phyloP scores from a whole-genome alignment of 2,888 invertebrate species.

The Patella ulyssiponensis region DNA sequence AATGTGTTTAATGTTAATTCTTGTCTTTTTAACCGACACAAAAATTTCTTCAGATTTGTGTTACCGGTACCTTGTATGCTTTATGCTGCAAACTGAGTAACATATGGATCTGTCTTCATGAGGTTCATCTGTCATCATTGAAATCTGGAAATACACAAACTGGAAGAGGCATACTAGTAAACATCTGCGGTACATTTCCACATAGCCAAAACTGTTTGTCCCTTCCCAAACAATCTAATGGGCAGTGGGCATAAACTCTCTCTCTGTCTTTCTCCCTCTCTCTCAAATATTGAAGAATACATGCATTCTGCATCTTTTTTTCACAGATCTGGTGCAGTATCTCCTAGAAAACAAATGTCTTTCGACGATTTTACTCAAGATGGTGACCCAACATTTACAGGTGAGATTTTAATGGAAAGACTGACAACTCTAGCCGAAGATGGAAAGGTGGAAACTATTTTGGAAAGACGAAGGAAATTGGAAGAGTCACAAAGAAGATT shows the following conservation, averaged over 20 bases:
- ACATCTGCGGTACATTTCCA: no score
- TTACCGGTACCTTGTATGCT: no score
- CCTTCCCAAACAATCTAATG: neutral
- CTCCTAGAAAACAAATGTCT: conserved; percentile 45
- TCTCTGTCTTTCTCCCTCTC: neutral
- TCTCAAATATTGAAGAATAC: no score
- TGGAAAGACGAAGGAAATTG: conserved; percentile 27
- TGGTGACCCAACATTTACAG: neutral
- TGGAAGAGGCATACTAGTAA: no score
- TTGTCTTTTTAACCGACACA: no score
- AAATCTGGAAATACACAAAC: no score
- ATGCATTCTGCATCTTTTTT: neutral
- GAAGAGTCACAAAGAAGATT: conserved; percentile 43
- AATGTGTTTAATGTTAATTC: no score
- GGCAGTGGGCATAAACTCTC: neutral
- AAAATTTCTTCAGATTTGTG: no score
- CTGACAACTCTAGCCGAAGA: conserved; percentile 52
- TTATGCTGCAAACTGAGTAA: no score
- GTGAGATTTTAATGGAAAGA: conserved; percentile 57
- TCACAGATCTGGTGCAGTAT: conserved; percentile 49
- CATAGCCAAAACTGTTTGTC: neutral
- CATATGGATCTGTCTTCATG: no score
- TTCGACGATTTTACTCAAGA: conserved; percentile 40
- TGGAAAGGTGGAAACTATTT: conserved; percentile 15
- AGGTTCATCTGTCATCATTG: no score